Evolutionary conservation across 1,140 invertebrate species (phyloP), one percentile per base, ranked within the genome.

Genomic region (Heliconius nattereri): DNA sequence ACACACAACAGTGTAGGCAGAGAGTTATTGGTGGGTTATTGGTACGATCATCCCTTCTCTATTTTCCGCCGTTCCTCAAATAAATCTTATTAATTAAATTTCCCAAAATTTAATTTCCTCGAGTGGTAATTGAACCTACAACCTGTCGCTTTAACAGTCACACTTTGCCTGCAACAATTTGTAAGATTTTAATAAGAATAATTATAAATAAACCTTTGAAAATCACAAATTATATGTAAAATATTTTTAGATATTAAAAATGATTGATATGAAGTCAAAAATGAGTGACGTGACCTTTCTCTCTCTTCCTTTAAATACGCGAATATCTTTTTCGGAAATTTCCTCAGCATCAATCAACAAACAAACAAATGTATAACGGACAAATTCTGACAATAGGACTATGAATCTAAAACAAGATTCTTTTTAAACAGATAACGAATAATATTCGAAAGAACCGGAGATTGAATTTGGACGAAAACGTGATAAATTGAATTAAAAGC

Each of bases 241-340:
- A 49, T 49, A 49, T 49, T 49, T 49, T 49, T 49, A 49, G 16
- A 32, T 32, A 32, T 32, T 49, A 19, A 49, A 49, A 0, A 60
- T 75, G 81, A 78, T 82, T 87, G 20, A 79, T 79, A 40, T 29
- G 23, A 37, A 8, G 20, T 52, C 35, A 78, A 74, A 71, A 73
- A 75, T 57, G 45, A 35, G n/a, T 20, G 73, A 71, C 32, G 57
- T 54, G 35, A 60, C 32, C 54, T 54, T 71, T 52, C 72, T 29
- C 29, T 32, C 32, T 32, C 32, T 32, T 32, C 32, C 2, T 32
- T 32, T 57, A 79, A 23, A 23, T 73, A 71, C 32, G 32, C 73
- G 73, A 20, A 20, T 45, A 66, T 20, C 19, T n/a, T 52, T 79
- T 79, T 71, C 40, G 49, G 72, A 72, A 72, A 75, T 75, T 70